Conservation (phyloP, 2,113 vertebrate species). For the Lampris incognitus region DNA sequence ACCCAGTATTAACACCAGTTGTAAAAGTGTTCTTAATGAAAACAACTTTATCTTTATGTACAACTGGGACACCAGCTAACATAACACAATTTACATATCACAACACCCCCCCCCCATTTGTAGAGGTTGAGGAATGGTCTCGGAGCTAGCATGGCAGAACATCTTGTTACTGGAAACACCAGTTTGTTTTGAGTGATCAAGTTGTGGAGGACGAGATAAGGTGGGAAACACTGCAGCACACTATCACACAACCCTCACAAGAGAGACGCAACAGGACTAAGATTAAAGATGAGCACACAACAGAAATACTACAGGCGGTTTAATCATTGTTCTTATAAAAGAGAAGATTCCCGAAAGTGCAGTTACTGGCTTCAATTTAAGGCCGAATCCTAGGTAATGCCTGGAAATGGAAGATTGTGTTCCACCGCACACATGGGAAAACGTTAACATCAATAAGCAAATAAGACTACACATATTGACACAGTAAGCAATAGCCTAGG, state of each 20-base stretch:
- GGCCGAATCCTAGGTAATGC: neutral
- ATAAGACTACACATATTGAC: constrained; percentile 3
- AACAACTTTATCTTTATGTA: neutral
- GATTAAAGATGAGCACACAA: constrained; percentile 41
- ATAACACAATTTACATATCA: neutral
- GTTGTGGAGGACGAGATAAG: neutral
- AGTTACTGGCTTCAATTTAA: neutral
- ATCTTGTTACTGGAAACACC: constrained; percentile 51
- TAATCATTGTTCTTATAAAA: constrained; percentile 15
- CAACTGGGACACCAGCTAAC: neutral
- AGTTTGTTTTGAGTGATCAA: constrained; percentile 33
- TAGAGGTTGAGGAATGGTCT: neutral
- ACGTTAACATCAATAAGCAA: neutral
- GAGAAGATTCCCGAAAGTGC: neutral
- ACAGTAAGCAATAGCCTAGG: neutral
- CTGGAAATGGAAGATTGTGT: neutral
- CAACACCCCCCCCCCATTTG: neutral
- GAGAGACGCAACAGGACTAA: constrained; percentile 9
- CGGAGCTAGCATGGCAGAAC: neutral
- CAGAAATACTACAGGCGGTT: neutral
- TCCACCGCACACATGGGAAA: neutral
- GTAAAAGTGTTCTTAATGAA: neutral
- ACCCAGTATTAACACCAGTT: neutral
- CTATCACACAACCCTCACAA: neutral
- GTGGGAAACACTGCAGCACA: neutral